Evolutionary conservation across 2,797 vertebrate species (phyloP), one percentile per base, ranked within the genome.

Genomic region (Vireo griseus): DNA sequence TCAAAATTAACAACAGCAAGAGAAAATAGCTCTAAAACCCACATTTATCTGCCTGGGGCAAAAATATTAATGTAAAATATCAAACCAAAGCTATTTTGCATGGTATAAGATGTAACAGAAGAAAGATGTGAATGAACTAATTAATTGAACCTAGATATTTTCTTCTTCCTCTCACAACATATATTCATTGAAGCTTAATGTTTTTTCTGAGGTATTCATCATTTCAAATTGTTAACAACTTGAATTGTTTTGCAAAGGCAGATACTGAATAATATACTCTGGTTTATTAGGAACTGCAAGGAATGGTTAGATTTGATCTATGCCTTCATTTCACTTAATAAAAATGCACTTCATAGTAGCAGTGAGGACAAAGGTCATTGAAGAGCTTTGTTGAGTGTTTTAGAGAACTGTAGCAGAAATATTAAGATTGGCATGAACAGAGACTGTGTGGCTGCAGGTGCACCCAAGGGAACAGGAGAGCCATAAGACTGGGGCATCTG

Each of bases 401-500:
- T 31, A 52, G 37, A 71, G 52, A 48, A 39, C 16, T 19, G 24
- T 35, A 48, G 26, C 8, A 65, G n/a, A 75, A 75, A 35, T 14
- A 26, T 35, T 10, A 77, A 77, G 26, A 62, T 6, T 51, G 58
- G 19, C 50, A 75, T 4, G 14, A 62, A 10, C 10, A 54, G 71
- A 50, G 55, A n/a, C 10, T 45, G 1, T 28, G 25, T 45, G 86
- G 45, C 50, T 67, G 24, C 45, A 50, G 57, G 17, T 73, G 15
- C 25, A 75, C 8, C 24, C 59, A 35, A 18, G 71, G 16, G n/a
- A 77, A 55, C 10, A 58, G 28, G 62, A 63, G 25, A 21, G 9
- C 16, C 7, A 0, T 10, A 26, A 33, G 24, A n/a, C 3, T 0
- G 0, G 16, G 3, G 8, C 1, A 1, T 5, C 16, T 63, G 68